phyloP scores from a whole-genome alignment of 1,140 invertebrate genomes.

The Condylostylus longicornis region DNA sequence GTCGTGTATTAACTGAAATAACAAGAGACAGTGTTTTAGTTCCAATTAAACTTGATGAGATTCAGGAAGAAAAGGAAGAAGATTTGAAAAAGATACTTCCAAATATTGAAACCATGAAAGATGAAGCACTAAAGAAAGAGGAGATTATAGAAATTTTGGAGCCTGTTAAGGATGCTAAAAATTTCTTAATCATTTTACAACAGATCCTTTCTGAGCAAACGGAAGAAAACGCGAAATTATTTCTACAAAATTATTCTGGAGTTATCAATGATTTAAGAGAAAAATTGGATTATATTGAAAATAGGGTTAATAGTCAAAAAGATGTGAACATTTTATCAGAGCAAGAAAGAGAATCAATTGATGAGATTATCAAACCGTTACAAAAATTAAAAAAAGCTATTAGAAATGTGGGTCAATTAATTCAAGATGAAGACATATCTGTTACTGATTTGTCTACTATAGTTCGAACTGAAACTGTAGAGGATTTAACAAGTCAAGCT shows the following conservation, averaged over 20 bases:
- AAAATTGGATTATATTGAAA: neutral
- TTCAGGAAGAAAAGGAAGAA: too few species aligned
- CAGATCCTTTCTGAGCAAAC: neutral
- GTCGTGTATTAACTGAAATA: neutral
- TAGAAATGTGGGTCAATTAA: neutral
- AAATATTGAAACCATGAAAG: too few species aligned
- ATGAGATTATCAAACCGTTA: neutral
- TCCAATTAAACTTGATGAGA: too few species aligned
- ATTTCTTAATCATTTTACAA: neutral
- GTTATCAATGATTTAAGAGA: neutral
- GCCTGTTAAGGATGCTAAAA: neutral
- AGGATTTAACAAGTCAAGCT: too few species aligned
- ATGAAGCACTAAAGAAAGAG: too few species aligned
- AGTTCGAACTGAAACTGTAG: too few species aligned
- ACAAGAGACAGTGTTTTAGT: too few species aligned
- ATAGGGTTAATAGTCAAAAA: neutral
- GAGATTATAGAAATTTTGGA: neutral
- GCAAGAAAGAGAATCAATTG: neutral
- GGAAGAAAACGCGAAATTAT: neutral
- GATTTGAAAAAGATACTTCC: too few species aligned
- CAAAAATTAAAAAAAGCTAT: neutral
- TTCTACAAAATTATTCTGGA: neutral
- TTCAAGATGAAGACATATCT: too few species aligned
- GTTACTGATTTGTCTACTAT: too few species aligned
- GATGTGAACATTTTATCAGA: neutral